Evolutionary conservation across 2,888 invertebrate genomes (phyloP), one percentile per base, ranked within the genome.

Genomic region (Nesidiocoris tenuis): DNA sequence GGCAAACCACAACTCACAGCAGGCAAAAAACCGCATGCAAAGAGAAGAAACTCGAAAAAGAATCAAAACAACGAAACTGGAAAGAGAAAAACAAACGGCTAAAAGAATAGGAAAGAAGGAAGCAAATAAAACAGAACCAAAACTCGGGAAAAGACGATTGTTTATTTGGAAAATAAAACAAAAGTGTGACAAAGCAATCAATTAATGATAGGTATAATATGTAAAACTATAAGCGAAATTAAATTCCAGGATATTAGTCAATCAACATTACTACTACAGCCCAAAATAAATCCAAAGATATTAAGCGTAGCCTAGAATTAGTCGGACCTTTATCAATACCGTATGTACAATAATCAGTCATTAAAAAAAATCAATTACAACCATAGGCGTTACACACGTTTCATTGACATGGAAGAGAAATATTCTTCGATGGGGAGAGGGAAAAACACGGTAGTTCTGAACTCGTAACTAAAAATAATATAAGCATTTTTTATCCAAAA

Each of bases 101-200:
- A 24, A 21, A 59, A 19, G n/a, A 56, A 24, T 23, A 59, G 39
- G 70, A 25, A 68, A 54, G 57, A 70, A 23, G 61, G 57, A 70
- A 70, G 70, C 70, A 59, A 59, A 70, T 68, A 55, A 68, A 59
- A 57, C 57, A 70, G 17, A 59, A 70, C 70, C 22, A 70, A 70
- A 70, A 54, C 22, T 54, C n/a, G 55, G 21, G 22, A 61, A 25
- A 23, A 61, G n/a, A 55, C 22, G 59, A 25, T 18, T 18, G 17
- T 70, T 59, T 59, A 59, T 70, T 59, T n/a, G 7, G 24, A 59
- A 25, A 70, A 24, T 70, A 57, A 57, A 57, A 24, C 23, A 70
- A 56, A 70, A 59, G 61, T 56, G 24, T 70, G 70, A 70, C 59
- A 70, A 70, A 25, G 57, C n/a, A 59, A 68, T 70, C 55, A 67